Evolutionary conservation across 1,140 invertebrate species (phyloP), one percentile per base, ranked within the genome.

Genomic region (Tetranychus urticae): DNA sequence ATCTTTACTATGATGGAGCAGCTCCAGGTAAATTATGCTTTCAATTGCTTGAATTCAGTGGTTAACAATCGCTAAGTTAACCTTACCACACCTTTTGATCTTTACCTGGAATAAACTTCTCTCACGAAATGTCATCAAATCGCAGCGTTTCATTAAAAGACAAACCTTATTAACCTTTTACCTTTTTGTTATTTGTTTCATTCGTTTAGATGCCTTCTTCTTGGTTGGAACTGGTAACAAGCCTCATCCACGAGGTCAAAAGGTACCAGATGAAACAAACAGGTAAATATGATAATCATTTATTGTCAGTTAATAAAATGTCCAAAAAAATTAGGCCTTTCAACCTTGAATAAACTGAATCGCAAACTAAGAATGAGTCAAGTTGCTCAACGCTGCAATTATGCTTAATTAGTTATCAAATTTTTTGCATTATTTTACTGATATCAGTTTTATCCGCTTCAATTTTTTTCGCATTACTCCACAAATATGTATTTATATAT

Each of bases 241-340:
- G 69, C 87, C 88, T 0, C 82, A 82, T 4, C 77, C 79, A 10
- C 82, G 84, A 65, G 88, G 87, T 1, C 75, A 71, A 42, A 84
- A 84, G 75, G 80, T 91, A 62, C 86, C 88, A 2, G 86, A 92
- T 73, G 88, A 93, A 75, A 80, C 82, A 66, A 88, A 88, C 79
- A 91, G 89, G 86, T 90, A 74, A 85, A 85, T 81, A 23, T 23
- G 23, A 23, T 23, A 23, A 23, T 23, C 23, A 23, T 23, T 23
- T 23, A 23, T 23, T 23, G 23, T 23, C 23, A 23, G 23, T 23
- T 23, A 23, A 23, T 23, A 23, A 23, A 23, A 23, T 23, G 23
- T 23, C 23, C 23, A 23, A 23, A 23, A 23, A 23, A 23, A 23
- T 48, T 61, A 63, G 23, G 6, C 54, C 37, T 37, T 64, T 35